Evolutionary conservation across 2,113 vertebrate genomes (phyloP).

Genomic region (Nycticryphes semicollaris): DNA sequence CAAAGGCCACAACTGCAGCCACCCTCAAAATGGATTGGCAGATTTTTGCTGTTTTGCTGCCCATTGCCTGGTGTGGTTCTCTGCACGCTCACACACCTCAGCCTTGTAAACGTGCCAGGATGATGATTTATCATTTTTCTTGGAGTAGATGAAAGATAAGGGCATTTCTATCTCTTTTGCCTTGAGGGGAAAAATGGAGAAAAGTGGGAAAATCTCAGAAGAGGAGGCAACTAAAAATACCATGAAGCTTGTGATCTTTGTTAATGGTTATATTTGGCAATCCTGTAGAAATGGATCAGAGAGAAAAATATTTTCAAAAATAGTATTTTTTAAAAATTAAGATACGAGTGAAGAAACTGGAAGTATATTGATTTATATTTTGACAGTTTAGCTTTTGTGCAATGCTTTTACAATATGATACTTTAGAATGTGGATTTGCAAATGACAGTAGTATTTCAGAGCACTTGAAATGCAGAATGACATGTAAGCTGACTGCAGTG

Average conservation of each 20-base stretch:
- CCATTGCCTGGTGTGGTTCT: not conserved
- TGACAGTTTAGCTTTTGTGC: not conserved
- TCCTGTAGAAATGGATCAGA: not conserved
- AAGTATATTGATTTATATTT: not conserved
- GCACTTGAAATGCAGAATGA: not conserved
- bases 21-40: not conserved
- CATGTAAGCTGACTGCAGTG: not conserved
- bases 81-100: not conserved
- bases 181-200: not conserved
- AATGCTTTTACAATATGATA: not conserved
- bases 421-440: not conserved
- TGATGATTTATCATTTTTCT: not conserved
- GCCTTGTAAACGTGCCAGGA: not conserved
- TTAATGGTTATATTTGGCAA: not conserved
- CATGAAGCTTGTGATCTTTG: constrained; percentile 10
- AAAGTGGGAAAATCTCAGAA: constrained; percentile 5
- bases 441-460: not conserved
- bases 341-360: not conserved
- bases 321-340: not conserved
- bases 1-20: not conserved
- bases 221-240: constrained; percentile 19
- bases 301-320: not conserved
- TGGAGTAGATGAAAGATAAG: not conserved
- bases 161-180: not conserved
- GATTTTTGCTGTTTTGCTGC: not conserved